Evolutionary conservation across 2,888 invertebrate genomes (phyloP).

Genomic region (Xanthorhoe designata): DNA sequence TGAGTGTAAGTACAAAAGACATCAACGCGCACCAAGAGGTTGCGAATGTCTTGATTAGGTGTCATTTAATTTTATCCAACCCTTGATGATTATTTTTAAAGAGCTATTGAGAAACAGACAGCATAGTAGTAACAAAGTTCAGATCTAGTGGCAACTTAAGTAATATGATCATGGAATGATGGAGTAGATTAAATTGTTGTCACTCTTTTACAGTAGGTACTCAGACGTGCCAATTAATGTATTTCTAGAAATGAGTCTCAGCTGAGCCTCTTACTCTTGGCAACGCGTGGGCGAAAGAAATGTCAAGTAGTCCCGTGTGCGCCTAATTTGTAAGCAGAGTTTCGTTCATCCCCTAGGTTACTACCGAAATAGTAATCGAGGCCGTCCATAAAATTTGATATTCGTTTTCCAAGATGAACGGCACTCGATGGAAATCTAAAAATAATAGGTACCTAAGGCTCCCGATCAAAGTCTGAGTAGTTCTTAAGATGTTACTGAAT

Average conservation of each 20-base stretch:
- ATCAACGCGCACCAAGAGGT: slow-evolving; percentile 19
- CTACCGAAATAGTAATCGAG: slow-evolving; percentile 26
- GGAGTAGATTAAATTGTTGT: no score
- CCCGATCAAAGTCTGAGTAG: neutral
- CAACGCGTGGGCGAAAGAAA: slow-evolving; percentile 42
- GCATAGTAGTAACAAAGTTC: neutral
- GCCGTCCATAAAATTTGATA: slow-evolving; percentile 8
- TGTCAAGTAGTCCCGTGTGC: slow-evolving; percentile 37
- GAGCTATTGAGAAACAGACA: no score
- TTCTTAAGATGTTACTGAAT: no score
- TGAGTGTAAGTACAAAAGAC: slow-evolving; percentile 18
- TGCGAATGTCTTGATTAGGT: neutral
- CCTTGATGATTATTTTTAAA: neutral
- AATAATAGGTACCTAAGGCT: neutral
- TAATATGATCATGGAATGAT: no score
- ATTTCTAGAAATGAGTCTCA: slow-evolving; percentile 22
- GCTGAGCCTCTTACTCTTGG: slow-evolving; percentile 13
- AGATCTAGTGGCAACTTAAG: neutral
- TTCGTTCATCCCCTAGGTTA: slow-evolving; percentile 14
- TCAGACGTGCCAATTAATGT: slow-evolving; percentile 3
- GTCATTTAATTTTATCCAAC: neutral
- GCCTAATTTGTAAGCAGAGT: slow-evolving; percentile 31
- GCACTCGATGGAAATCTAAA: slow-evolving; percentile 6
- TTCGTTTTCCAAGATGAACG: slow-evolving; percentile 7
- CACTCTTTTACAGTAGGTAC: neutral